Percentiles rank a stretch among this genome's conserved stretches.
phyloP scores from a whole-genome alignment of 2,888 invertebrate genomes.

The Drosophila infuscata region DNA sequence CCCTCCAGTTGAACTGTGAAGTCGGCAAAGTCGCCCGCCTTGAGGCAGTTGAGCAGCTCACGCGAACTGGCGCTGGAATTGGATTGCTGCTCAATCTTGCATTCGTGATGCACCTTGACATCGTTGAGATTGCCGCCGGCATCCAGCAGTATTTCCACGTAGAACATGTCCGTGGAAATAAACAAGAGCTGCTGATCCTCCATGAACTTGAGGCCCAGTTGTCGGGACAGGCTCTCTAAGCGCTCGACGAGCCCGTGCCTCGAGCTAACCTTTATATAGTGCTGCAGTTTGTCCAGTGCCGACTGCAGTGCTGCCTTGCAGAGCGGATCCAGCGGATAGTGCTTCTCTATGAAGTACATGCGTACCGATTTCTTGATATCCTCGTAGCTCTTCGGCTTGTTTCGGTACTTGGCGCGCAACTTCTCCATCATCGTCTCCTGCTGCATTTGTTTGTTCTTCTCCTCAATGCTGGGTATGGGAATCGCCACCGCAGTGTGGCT shows the following conservation, averaged over 20 bases:
- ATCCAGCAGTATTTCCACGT: slow-evolving; percentile 95
- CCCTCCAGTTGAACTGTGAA: slow-evolving; percentile 97
- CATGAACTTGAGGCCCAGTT: slow-evolving; percentile 95
- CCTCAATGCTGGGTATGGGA: slow-evolving; percentile 81
- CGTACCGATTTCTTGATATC: slow-evolving; percentile 95
- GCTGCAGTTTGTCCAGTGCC: slow-evolving; percentile 95
- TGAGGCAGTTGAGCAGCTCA: slow-evolving; percentile 93
- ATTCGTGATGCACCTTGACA: slow-evolving; percentile 96
- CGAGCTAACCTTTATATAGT: slow-evolving; percentile 96
- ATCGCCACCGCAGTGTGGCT: slow-evolving; percentile 13
- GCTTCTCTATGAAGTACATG: slow-evolving; percentile 95
- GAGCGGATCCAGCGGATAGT: slow-evolving; percentile 93
- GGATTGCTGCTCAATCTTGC: slow-evolving; percentile 93
- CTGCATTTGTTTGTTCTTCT: slow-evolving; percentile 91
- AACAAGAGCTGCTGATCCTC: slow-evolving; percentile 93
- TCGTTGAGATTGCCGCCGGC: slow-evolving; percentile 93
- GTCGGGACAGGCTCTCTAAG: slow-evolving; percentile 95
- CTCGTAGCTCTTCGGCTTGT: slow-evolving; percentile 92
- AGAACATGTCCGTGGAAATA: slow-evolving; percentile 98
- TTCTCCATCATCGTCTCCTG: slow-evolving; percentile 96
- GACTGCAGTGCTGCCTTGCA: slow-evolving; percentile 95
- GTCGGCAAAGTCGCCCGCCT: slow-evolving; percentile 94
- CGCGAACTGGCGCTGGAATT: slow-evolving; percentile 84
- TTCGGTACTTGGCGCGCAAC: slow-evolving; percentile 92
- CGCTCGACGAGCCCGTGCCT: slow-evolving; percentile 96